Conservation (phyloP, 2,888 invertebrate genomes). For the Metopia argyrocephala region DNA sequence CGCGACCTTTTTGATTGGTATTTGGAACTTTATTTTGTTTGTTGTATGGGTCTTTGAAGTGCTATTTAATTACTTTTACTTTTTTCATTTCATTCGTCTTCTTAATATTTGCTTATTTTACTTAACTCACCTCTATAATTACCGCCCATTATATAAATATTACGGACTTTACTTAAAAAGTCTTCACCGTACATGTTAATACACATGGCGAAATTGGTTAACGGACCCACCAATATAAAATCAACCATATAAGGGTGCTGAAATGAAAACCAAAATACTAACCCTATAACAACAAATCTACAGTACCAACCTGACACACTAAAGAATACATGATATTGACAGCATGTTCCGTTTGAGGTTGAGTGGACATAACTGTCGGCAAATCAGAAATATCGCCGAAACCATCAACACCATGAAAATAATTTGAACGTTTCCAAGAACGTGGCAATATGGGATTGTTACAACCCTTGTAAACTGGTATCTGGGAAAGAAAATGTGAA, state of each 20-base stretch:
- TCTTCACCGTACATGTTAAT: conserved; percentile 81
- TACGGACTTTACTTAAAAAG: conserved; percentile 82
- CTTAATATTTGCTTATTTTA: no score
- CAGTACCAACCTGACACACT: conserved; percentile 79
- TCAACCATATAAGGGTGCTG: conserved; percentile 80
- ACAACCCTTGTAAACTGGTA: conserved; percentile 71
- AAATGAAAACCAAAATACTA: neutral
- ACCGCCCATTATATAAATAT: conserved; percentile 89
- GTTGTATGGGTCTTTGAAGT: no score
- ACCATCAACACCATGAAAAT: conserved; percentile 83
- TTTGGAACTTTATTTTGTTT: no score
- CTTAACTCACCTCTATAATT: conserved; percentile 82
- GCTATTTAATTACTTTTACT: no score
- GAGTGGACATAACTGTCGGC: conserved; percentile 74
- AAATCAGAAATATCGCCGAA: conserved; percentile 82
- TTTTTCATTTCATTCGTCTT: no score
- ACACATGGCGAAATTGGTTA: conserved; percentile 89
- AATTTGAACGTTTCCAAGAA: conserved; percentile 54
- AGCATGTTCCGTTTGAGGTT: conserved; percentile 80
- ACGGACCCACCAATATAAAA: conserved; percentile 84
- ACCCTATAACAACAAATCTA: neutral
- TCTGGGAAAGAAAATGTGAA: conserved; percentile 57
- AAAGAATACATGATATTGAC: conserved; percentile 82
- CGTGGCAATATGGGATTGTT: conserved; percentile 71
- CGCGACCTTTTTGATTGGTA: no score